A percentile compares a stretch with the other conserved stretches of the same genome.
Conservation (phyloP, 2,113 vertebrate species). For the Chroicocephalus ridibundus region DNA sequence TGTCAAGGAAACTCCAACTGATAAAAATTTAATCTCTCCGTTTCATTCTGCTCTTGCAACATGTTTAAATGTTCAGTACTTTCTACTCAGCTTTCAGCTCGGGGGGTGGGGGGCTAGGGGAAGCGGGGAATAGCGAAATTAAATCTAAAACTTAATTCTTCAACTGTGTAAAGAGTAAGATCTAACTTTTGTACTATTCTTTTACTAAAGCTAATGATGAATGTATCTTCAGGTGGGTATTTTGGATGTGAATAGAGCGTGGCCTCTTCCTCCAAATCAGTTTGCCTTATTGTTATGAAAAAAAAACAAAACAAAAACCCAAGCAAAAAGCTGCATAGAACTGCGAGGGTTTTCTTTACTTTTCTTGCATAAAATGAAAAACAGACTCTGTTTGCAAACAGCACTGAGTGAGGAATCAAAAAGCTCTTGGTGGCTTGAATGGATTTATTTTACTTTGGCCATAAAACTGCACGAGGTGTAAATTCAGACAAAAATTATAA, state of each 20-base stretch:
- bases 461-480: background rate
- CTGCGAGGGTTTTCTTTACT: background rate
- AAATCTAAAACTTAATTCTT: slow-evolving; percentile 54
- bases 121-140: background rate
- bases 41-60: slow-evolving; percentile 29
- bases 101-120: background rate
- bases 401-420: background rate
- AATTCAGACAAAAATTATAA: background rate
- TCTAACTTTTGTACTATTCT: slow-evolving; percentile 64
- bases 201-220: slow-evolving; percentile 60
- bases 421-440: background rate
- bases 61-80: slow-evolving; percentile 57
- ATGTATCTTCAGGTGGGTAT: slow-evolving; percentile 58
- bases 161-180: slow-evolving; percentile 50
- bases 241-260: slow-evolving; percentile 52
- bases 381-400: background rate
- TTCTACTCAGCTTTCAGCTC: slow-evolving; percentile 48
- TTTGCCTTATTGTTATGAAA: slow-evolving; percentile 37
- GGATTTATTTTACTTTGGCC: slow-evolving; percentile 19
- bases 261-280: slow-evolving; percentile 58
- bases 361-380: background rate
- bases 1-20: background rate
- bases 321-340: slow-evolving; percentile 31
- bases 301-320: background rate
- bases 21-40: background rate